Evolutionary conservation across 2,888 invertebrate species (phyloP).

Genomic region (Muscina levida): DNA sequence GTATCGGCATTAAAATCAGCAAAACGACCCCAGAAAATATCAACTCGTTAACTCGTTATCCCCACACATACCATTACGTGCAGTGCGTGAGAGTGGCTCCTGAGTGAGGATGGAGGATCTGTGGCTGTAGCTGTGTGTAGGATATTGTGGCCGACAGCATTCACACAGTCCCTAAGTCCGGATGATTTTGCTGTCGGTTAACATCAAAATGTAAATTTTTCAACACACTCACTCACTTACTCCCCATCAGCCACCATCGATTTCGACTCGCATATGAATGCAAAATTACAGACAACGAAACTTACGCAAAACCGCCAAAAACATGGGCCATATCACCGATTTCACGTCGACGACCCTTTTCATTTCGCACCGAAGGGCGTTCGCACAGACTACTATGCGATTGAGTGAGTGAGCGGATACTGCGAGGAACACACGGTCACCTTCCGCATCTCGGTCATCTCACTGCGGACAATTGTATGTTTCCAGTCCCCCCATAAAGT

Average conservation of each 20-base stretch:
- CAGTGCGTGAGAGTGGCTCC: not conserved
- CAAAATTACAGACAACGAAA: slow-evolving; percentile 61
- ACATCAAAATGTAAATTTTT: slow-evolving; percentile 63
- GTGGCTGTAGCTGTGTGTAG: slow-evolving; percentile 16
- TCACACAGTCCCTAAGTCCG: slow-evolving; percentile 53
- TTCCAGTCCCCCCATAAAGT: slow-evolving; percentile 70
- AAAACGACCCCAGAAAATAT: slow-evolving; percentile 72
- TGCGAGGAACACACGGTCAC: slow-evolving; percentile 12
- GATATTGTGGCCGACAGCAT: slow-evolving; percentile 34
- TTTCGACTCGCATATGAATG: slow-evolving; percentile 34
- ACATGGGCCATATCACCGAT: not conserved
- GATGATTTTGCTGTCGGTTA: slow-evolving; percentile 57
- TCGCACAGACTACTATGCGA: slow-evolving; percentile 35
- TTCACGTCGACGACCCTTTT: slow-evolving; percentile 37
- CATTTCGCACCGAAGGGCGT: slow-evolving; percentile 56
- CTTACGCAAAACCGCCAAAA: slow-evolving; percentile 45
- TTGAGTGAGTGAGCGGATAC: slow-evolving; percentile 15
- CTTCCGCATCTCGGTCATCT: slow-evolving; percentile 18
- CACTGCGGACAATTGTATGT: slow-evolving; percentile 58
- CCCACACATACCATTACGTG: slow-evolving; percentile 30
- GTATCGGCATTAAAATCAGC: slow-evolving; percentile 74
- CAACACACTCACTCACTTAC: slow-evolving; percentile 41
- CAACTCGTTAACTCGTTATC: slow-evolving; percentile 79
- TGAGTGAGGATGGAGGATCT: slow-evolving; percentile 1
- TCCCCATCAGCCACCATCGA: slow-evolving; percentile 25